phyloP scores from a whole-genome alignment of 2,113 vertebrate genomes.

The Centropus unirufus region DNA sequence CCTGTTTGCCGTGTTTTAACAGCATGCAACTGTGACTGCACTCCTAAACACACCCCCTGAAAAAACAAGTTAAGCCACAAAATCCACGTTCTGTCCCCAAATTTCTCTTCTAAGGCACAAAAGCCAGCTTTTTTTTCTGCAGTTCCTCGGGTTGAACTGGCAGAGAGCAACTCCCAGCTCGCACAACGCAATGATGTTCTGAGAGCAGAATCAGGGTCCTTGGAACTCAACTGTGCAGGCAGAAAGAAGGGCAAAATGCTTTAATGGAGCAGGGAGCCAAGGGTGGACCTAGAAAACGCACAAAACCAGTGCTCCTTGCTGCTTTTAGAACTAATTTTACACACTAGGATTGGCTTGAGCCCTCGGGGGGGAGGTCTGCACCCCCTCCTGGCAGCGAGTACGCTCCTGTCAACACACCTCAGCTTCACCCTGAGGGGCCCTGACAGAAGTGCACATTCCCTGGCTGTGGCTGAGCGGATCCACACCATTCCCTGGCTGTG shows the following conservation, averaged over 20 bases:
- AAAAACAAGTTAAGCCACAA: background rate
- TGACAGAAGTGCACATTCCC: background rate
- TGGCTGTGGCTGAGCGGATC: background rate
- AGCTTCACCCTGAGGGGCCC: accelerated
- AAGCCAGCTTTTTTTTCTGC: background rate
- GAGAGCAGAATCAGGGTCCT: background rate
- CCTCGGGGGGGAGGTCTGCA: background rate
- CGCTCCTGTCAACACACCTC: accelerated
- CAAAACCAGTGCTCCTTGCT: background rate
- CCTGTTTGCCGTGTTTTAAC: background rate
- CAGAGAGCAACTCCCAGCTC: background rate
- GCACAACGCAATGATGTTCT: background rate
- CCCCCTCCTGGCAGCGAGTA: accelerated
- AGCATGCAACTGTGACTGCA: background rate
- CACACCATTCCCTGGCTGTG: background rate
- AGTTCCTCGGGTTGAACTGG: background rate
- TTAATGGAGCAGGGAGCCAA: background rate
- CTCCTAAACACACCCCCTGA: background rate
- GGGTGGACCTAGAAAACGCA: background rate
- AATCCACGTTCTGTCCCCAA: background rate
- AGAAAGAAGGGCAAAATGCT: background rate
- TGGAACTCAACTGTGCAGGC: background rate
- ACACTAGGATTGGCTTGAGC: background rate
- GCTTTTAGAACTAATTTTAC: background rate
- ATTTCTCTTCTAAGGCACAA: background rate